Conservation (phyloP, 2,113 vertebrate species). For the Kryptolebias marmoratus region DNA sequence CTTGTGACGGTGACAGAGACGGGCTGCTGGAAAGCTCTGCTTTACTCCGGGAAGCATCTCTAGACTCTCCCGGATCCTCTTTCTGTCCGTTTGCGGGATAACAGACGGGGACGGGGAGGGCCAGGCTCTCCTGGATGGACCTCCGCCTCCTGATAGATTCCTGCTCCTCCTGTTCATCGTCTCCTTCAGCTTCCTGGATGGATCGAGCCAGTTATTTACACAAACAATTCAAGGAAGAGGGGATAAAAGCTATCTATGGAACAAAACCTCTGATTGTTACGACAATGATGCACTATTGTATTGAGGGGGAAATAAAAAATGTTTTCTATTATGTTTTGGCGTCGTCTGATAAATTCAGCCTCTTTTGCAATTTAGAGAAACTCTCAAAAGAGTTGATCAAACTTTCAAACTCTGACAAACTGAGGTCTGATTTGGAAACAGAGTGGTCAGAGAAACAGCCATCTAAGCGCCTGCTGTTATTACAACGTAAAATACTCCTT, state of each 20-base stretch:
- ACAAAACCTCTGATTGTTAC: not conserved
- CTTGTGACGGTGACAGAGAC: conserved; percentile 81
- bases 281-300: not conserved
- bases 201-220: conserved; percentile 49
- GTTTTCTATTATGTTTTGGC: not conserved
- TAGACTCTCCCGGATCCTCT: conserved; percentile 67
- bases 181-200: conserved; percentile 69
- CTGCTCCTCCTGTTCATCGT: conserved; percentile 72
- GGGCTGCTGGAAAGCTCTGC: conserved; percentile 81
- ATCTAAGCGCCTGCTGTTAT: no score
- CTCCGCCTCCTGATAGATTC: conserved; percentile 70
- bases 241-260: conserved; percentile 32
- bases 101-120: conserved; percentile 67
- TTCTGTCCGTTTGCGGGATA: conserved; percentile 68
- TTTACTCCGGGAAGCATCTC: conserved; percentile 74
- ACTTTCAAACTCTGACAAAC: not conserved
- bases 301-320: not conserved
- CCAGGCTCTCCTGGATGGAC: conserved; percentile 82
- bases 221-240: conserved; percentile 49
- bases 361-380: not conserved
- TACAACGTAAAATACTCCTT: not conserved
- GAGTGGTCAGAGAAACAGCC: no score
- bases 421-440: no score
- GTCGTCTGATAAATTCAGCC: not conserved
- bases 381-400: not conserved